These are phyloP conservation scores for Chrosomus eos DNA, from an alignment of 2,797 vertebrate genomes.

Conservation along the genomic window DNA sequence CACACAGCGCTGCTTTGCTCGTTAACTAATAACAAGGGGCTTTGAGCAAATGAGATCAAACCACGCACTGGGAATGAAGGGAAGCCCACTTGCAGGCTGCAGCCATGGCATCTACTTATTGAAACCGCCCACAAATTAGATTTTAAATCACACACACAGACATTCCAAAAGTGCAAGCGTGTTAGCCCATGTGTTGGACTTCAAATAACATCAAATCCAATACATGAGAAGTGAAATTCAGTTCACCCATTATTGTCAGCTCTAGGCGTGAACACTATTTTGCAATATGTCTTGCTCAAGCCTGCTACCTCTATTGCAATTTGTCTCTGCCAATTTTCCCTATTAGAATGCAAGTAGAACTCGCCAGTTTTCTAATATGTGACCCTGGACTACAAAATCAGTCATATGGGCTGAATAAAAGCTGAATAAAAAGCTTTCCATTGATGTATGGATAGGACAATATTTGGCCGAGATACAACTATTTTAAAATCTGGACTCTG, in stretches of 20 bases:
- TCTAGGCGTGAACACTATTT: not conserved
- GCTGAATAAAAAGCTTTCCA: too few species aligned
- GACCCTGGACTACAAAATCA: too few species aligned
- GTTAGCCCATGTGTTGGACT: slow-evolving; percentile 1
- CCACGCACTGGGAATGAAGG: slow-evolving; percentile 67
- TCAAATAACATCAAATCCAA: not conserved
- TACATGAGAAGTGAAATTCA: not conserved
- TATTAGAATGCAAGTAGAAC: not conserved
- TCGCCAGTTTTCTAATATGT: not conserved
- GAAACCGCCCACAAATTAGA: slow-evolving; percentile 14
- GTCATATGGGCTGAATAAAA: too few species aligned
- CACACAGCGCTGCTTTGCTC: not conserved
- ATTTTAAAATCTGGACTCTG: too few species aligned
- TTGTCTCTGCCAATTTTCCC: not conserved
- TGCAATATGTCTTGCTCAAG: slow-evolving; percentile 19
- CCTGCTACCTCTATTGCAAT: not conserved
- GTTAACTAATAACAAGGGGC: slow-evolving; percentile 64
- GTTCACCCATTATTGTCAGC: not conserved
- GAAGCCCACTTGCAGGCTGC: not conserved
- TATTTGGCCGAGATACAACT: too few species aligned
- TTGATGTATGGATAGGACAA: too few species aligned
- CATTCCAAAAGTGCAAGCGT: not conserved
- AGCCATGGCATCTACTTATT: not conserved
- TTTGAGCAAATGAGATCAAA: slow-evolving; percentile 74
- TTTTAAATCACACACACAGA: not conserved